Evolutionary conservation across 1,140 invertebrate species (phyloP).

Genomic region (Lutraria rhynchaena): DNA sequence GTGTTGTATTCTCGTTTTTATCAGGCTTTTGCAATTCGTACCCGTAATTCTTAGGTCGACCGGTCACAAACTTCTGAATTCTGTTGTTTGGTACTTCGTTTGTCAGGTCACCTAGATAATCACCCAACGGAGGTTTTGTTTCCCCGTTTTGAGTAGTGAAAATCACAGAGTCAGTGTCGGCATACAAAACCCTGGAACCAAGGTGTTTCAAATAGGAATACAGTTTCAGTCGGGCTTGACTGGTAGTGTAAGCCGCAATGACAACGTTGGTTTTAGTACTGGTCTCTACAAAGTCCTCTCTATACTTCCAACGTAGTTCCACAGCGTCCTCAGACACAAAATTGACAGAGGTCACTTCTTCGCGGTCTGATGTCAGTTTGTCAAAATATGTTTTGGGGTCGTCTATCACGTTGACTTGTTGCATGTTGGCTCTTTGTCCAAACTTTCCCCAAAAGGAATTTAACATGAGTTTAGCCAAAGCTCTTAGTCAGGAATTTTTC

Average conservation of each 20-base stretch:
- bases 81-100: constrained; percentile 1
- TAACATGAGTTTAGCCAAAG: no score
- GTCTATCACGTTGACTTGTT: no score
- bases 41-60: constrained; percentile 10
- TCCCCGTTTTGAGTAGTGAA: constrained; percentile 1
- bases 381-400: no score
- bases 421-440: no score
- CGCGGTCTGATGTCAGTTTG: constrained; percentile 1
- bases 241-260: constrained; percentile 16
- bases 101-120: constrained; percentile 34
- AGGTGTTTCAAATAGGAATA: constrained; percentile 21
- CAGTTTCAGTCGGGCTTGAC: constrained; percentile 14
- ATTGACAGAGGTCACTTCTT: constrained; percentile 8
- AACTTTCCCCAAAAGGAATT: no score
- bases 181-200: background rate
- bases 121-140: background rate
- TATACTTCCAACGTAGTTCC: constrained; percentile 12
- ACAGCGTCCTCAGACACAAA: constrained; percentile 7
- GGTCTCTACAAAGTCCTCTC: no score
- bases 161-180: constrained; percentile 17
- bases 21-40: constrained; percentile 1
- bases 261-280: constrained; percentile 23
- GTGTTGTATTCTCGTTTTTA: constrained; percentile 3
- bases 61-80: constrained; percentile 24
- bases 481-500: no score